phyloP scores from a whole-genome alignment of 2,113 vertebrate genomes.

The Hepsetus odoe region DNA sequence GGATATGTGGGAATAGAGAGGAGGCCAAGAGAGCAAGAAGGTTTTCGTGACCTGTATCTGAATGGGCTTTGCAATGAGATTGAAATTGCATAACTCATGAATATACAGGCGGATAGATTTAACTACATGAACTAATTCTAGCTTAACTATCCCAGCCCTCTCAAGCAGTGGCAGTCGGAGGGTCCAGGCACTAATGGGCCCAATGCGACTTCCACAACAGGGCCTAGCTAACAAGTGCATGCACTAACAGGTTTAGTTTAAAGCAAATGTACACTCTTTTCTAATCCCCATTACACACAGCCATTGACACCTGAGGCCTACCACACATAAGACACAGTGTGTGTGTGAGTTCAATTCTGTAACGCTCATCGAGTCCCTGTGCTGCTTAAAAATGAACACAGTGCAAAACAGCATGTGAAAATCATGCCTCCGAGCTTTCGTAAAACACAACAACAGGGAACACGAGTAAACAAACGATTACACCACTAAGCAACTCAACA shows the following conservation, averaged over 20 bases:
- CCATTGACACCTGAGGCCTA: background rate
- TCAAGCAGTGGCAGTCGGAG: no score
- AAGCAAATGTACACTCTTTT: background rate
- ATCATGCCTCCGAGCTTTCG: background rate
- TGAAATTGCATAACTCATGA: background rate
- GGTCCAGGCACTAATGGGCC: no score
- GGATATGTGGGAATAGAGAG: background rate
- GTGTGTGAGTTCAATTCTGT: background rate
- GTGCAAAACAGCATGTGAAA: constrained; percentile 6
- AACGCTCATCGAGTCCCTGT: background rate
- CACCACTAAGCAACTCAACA: background rate
- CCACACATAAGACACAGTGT: background rate
- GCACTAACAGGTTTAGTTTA: background rate
- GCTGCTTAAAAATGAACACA: background rate
- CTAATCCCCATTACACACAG: background rate
- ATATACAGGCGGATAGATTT: background rate
- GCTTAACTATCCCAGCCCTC: no score
- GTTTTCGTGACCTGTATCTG: background rate
- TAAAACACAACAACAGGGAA: background rate
- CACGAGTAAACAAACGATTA: constrained; percentile 1
- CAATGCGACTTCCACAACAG: no score
- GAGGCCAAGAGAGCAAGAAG: background rate
- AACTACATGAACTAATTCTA: background rate
- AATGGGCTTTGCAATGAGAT: background rate
- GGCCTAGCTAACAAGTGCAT: background rate